Evolutionary conservation across 2,113 vertebrate species (phyloP).

Genomic region (Campylorhamphus procurvoides): DNA sequence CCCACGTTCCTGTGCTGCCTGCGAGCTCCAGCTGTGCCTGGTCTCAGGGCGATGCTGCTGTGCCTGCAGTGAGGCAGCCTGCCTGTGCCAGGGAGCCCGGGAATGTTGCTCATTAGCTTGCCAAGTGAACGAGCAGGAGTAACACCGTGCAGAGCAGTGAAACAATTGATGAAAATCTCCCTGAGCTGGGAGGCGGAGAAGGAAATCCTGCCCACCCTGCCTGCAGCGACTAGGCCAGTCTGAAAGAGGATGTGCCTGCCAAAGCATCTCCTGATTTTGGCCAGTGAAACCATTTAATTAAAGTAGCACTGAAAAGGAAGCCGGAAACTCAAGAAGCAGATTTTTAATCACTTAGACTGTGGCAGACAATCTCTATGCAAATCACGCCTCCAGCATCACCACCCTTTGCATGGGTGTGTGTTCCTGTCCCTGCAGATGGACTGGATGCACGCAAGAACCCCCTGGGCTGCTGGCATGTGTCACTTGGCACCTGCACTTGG

Average conservation of each 20-base stretch:
- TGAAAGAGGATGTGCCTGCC: not conserved
- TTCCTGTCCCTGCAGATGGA: not conserved
- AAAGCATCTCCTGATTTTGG: slow-evolving; percentile 8
- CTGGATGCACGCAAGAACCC: not conserved
- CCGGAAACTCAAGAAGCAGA: slow-evolving; percentile 26
- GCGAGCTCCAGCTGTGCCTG: rapidly evolving
- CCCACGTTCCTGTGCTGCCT: not conserved
- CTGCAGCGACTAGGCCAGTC: not conserved
- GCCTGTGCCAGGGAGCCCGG: rapidly evolving
- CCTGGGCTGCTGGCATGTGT: rapidly evolving
- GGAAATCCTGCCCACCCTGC: not conserved
- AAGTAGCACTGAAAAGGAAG: slow-evolving; percentile 27
- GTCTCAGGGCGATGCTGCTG: not conserved
- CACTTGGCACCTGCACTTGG: not conserved
- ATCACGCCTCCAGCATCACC: not conserved
- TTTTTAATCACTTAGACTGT: slow-evolving; percentile 29
- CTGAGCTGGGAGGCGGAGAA: not conserved
- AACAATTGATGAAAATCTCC: not conserved
- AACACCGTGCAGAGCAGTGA: not conserved
- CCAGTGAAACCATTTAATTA: slow-evolving; percentile 15
- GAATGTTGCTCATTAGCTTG: not conserved
- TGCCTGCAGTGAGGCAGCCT: not conserved
- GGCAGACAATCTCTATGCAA: not conserved
- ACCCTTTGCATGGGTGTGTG: not conserved
- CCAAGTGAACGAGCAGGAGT: not conserved